Percentiles rank a stretch among this genome's conserved stretches.
Evolutionary conservation across 2,113 vertebrate species (phyloP).

Genomic region (Brachirus orientalis): DNA sequence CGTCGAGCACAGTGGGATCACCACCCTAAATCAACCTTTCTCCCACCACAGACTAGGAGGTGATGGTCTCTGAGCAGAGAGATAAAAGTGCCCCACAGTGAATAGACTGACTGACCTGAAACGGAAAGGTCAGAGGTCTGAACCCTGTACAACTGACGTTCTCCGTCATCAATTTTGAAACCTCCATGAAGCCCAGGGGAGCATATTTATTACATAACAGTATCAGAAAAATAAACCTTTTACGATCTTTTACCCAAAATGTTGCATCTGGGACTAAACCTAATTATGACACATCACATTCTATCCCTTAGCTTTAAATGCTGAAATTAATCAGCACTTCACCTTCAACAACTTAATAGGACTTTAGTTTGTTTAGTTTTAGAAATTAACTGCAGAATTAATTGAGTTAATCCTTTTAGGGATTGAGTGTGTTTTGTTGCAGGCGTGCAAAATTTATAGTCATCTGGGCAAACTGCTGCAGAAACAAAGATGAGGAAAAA

Average conservation of each 20-base stretch:
- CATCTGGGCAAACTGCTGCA: not conserved
- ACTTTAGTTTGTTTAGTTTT: too few relatives aligned
- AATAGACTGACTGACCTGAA: constrained; percentile 5
- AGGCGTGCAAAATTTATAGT: not conserved
- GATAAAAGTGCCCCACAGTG: not conserved
- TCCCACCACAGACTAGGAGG: too few relatives aligned
- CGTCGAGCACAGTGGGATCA: too few relatives aligned
- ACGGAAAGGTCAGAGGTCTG: constrained; percentile 21
- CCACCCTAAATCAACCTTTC: too few relatives aligned
- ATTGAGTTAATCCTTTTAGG: not conserved
- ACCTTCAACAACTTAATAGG: constrained; percentile 8
- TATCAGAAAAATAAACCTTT: too few relatives aligned
- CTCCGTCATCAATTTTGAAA: too few relatives aligned
- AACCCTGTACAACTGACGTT: not conserved
- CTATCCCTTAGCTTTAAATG: constrained; percentile 12
- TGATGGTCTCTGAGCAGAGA: not conserved
- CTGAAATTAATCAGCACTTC: not conserved
- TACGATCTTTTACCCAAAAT: not conserved
- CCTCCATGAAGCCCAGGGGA: too few relatives aligned
- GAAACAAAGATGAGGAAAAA: not conserved
- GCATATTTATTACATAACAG: too few relatives aligned
- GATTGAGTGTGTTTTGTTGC: constrained; percentile 12
- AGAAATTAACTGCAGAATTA: constrained; percentile 10
- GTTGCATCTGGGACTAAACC: not conserved
- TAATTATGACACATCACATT: not conserved